A percentile compares a stretch with the other conserved stretches of the same genome.
These are phyloP conservation scores for Caenorhabditis latens DNA, from an alignment of 1,140 invertebrate genomes.

Conservation along the genomic window DNA sequence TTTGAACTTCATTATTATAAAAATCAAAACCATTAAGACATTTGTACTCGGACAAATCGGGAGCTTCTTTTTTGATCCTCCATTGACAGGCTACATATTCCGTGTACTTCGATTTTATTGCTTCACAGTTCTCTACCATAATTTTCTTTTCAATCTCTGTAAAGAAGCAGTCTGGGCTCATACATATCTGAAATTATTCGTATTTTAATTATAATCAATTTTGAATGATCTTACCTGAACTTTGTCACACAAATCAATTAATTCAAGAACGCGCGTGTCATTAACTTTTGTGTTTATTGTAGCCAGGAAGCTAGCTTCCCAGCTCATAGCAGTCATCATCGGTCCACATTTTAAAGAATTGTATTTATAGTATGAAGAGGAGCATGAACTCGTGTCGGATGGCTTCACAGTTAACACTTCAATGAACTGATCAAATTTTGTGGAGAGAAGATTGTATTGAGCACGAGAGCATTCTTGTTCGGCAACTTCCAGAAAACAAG, in stretches of 20 bases:
- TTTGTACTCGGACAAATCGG: neutral
- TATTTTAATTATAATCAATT: neutral
- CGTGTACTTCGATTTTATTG: neutral
- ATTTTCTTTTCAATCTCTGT: neutral
- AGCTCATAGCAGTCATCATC: neutral
- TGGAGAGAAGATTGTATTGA: neutral
- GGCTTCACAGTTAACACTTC: neutral
- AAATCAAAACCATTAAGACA: neutral
- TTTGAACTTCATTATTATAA: neutral
- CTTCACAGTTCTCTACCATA: neutral
- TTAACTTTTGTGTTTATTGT: neutral
- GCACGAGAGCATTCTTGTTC: neutral
- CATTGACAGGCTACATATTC: neutral
- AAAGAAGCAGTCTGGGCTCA: neutral
- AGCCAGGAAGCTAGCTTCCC: neutral
- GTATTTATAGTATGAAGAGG: neutral
- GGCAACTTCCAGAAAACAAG: neutral
- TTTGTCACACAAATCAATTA: neutral
- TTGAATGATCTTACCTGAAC: neutral
- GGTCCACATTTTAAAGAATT: neutral
- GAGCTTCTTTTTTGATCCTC: neutral
- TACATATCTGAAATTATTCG: neutral
- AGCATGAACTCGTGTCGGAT: neutral
- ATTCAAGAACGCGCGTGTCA: neutral
- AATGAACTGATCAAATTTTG: neutral